Evolutionary conservation across 2,888 invertebrate genomes (phyloP).

Genomic region (Lypha dubia): DNA sequence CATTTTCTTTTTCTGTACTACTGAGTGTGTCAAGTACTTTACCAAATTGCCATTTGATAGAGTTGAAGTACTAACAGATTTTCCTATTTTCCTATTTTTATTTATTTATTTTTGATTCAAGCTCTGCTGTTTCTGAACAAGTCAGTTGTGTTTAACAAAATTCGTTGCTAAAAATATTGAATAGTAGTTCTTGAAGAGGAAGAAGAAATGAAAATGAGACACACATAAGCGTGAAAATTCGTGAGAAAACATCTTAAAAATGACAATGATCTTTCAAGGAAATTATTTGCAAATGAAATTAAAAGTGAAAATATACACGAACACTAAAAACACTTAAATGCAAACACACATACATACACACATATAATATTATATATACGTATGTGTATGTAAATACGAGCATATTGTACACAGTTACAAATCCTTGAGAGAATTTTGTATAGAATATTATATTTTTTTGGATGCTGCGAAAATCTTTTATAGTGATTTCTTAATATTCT

Average conservation of each 20-base stretch:
- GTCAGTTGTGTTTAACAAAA: conserved; percentile 40
- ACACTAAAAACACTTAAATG: not conserved
- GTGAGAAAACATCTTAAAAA: conserved; percentile 17
- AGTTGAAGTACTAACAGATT: conserved; percentile 64
- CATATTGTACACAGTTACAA: not conserved
- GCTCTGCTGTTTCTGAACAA: conserved; percentile 23
- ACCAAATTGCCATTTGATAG: conserved; percentile 70
- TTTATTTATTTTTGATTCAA: not conserved
- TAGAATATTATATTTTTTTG: conserved; percentile 13
- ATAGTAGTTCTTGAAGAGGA: conserved; percentile 5
- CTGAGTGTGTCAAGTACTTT: conserved; percentile 63
- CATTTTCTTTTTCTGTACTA: conserved; percentile 11
- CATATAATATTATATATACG: too few species aligned
- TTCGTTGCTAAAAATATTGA: conserved; percentile 16
- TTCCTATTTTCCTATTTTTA: conserved; percentile 14
- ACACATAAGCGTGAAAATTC: not conserved
- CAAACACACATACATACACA: not conserved
- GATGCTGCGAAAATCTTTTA: conserved; percentile 25
- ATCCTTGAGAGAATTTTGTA: conserved; percentile 4
- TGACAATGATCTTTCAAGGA: conserved; percentile 54
- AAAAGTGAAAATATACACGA: conserved; percentile 51
- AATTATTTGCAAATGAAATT: conserved; percentile 69
- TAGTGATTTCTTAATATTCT: conserved; percentile 32
- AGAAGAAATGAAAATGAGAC: not conserved
- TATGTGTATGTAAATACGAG: too few species aligned